phyloP scores from a whole-genome alignment of 2,113 vertebrate species.

The Eptesicus fuscus region DNA sequence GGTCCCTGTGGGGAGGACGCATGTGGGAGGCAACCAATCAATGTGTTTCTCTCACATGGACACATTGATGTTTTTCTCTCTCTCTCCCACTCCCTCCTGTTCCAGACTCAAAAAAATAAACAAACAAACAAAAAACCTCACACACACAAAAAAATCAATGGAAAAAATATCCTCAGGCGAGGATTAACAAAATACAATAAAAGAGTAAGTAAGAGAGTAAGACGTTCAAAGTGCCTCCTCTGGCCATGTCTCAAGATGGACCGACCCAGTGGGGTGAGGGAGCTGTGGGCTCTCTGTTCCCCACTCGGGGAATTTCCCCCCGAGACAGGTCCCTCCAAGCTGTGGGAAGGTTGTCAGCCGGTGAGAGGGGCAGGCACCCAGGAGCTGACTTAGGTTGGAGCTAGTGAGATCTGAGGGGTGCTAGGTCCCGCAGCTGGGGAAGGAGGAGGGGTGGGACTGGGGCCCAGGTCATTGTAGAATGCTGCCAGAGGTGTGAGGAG shows the following conservation, averaged over 20 bases:
- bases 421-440: not conserved
- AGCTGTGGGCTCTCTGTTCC: rapidly evolving
- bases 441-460: not conserved
- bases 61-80: too few relatives aligned
- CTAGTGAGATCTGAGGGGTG: not conserved
- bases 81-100: too few relatives aligned
- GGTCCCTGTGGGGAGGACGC: too few relatives aligned
- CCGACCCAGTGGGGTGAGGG: rapidly evolving
- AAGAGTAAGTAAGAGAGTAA: too few relatives aligned
- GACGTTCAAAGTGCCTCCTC: not conserved
- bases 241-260: rapidly evolving
- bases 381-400: not conserved
- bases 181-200: too few relatives aligned
- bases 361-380: not conserved
- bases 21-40: too few relatives aligned
- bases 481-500: not conserved
- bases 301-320: rapidly evolving
- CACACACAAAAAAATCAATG: too few relatives aligned
- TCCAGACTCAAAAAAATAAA: too few relatives aligned
- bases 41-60: too few relatives aligned
- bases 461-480: not conserved
- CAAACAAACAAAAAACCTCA: too few relatives aligned
- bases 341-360: not conserved
- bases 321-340: not conserved
- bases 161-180: too few relatives aligned